Conservation (phyloP, 2,888 invertebrate genomes). For the Rhogogaster chlorosoma region DNA sequence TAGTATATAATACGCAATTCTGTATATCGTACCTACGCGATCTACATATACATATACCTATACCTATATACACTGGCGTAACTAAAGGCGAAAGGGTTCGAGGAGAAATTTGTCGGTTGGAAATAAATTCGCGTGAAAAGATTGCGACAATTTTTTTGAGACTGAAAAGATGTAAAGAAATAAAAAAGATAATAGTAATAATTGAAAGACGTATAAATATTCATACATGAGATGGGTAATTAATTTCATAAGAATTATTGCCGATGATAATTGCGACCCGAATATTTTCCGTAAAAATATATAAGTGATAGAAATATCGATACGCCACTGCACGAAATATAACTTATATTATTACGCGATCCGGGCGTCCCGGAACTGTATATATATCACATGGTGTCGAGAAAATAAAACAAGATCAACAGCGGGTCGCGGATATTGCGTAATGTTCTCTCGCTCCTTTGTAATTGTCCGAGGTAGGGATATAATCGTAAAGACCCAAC, state of each 20-base stretch:
- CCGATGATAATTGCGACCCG: neutral
- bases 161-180: neutral
- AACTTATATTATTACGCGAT: slow-evolving; percentile 24
- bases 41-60: neutral
- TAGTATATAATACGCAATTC: neutral
- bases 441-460: slow-evolving; percentile 24
- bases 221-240: neutral
- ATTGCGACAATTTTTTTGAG: neutral
- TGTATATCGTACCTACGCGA: neutral
- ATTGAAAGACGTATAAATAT: neutral
- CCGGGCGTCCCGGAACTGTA: slow-evolving; percentile 41
- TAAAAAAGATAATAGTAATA: too few species aligned
- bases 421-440: slow-evolving; percentile 28
- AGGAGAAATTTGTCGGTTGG: neutral
- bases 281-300: neutral
- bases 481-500: neutral
- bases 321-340: slow-evolving; percentile 24
- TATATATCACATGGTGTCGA: neutral
- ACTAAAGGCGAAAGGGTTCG: neutral
- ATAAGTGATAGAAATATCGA: neutral
- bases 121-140: neutral
- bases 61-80: neutral
- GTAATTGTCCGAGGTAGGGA: slow-evolving; percentile 12
- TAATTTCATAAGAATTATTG: neutral
- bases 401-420: slow-evolving; percentile 11